These are phyloP conservation scores for Physeter macrocephalus DNA, from an alignment of 2,113 vertebrate genomes.

Conservation along the genomic window DNA sequence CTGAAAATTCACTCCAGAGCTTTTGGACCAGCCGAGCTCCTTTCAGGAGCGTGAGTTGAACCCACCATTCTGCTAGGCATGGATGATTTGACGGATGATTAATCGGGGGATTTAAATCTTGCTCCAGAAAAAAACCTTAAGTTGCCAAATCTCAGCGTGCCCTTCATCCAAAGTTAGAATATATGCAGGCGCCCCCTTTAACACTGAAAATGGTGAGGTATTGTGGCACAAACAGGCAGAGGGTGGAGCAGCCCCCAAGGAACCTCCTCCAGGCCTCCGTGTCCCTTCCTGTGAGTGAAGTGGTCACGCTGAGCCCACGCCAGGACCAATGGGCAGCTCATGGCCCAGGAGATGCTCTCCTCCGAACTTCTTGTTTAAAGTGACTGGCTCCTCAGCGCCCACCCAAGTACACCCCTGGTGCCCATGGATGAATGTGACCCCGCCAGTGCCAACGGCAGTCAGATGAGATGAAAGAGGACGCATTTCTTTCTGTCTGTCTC, in stretches of 20 bases:
- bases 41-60: background rate
- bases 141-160: background rate
- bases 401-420: no score
- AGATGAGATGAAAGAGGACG: background rate
- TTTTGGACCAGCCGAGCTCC: background rate
- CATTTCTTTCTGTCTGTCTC: background rate
- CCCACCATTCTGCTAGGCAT: background rate
- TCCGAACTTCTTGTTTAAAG: background rate
- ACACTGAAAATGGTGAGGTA: background rate
- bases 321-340: background rate
- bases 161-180: background rate
- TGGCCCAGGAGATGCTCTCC: background rate
- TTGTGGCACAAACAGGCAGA: background rate
- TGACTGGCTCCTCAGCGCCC: background rate
- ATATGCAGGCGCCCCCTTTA: background rate
- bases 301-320: background rate
- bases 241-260: background rate
- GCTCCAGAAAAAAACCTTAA: background rate
- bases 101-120: background rate
- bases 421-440: no score
- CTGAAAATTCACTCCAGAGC: background rate
- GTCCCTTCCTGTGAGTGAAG: background rate
- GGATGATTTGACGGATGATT: background rate
- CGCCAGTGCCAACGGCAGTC: rapidly evolving
- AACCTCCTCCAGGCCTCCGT: background rate